Evolutionary conservation across 2,888 invertebrate species (phyloP).

Genomic region (Pseudoips prasinana): DNA sequence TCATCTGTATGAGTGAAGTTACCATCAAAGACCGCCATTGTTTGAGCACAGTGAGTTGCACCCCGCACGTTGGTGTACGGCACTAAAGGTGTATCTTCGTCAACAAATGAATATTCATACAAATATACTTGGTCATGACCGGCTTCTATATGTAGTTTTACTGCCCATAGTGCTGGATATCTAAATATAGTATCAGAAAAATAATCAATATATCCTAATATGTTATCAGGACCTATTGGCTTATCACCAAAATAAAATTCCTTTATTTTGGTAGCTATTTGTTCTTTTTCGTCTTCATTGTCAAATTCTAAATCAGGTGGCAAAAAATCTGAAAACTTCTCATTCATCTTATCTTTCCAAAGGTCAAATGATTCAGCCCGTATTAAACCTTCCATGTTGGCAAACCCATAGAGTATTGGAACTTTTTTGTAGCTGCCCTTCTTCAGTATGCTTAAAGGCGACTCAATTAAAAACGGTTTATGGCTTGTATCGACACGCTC

Average conservation of each 20-base stretch:
- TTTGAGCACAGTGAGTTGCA: slow-evolving; percentile 40
- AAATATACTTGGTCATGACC: slow-evolving; percentile 40
- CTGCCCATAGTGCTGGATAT: slow-evolving; percentile 30
- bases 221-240: slow-evolving; percentile 25
- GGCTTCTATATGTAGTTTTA: slow-evolving; percentile 31
- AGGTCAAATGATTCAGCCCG: slow-evolving; percentile 34
- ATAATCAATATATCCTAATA: slow-evolving; percentile 40
- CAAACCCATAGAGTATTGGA: slow-evolving; percentile 49
- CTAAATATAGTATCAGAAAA: slow-evolving; percentile 41
- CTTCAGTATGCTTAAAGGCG: slow-evolving; percentile 43
- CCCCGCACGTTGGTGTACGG: slow-evolving; percentile 35
- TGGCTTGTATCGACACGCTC: slow-evolving; percentile 18
- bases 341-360: slow-evolving; percentile 48
- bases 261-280: slow-evolving; percentile 37
- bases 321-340: slow-evolving; percentile 53
- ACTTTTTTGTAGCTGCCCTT: slow-evolving; percentile 37
- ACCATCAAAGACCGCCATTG: slow-evolving; percentile 31
- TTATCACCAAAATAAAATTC: slow-evolving; percentile 42
- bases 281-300: slow-evolving; percentile 32
- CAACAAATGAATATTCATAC: slow-evolving; percentile 42
- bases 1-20: slow-evolving; percentile 6
- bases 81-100: slow-evolving; percentile 23
- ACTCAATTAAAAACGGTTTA: slow-evolving; percentile 39
- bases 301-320: slow-evolving; percentile 48
- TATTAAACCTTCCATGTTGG: slow-evolving; percentile 52